Base-by-base conservation (phyloP, 1,140 invertebrate species). In the Drosophila punjabiensis region DNA sequence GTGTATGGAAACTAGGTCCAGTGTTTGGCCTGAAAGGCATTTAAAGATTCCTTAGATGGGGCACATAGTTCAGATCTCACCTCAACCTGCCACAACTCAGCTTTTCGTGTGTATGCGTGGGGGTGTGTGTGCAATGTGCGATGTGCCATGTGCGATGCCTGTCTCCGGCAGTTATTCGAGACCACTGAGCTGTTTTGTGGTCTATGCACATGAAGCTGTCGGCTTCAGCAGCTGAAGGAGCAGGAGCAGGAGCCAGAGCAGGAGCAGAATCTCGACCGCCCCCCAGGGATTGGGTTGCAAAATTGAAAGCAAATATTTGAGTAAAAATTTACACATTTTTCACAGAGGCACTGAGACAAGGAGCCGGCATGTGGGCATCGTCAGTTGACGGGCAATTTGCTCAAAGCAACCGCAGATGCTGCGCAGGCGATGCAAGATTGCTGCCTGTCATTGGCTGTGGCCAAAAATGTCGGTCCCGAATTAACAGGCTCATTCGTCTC, bases 271-370 rank as follows among this genome's bases (percentile, higher is more conserved):
- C 69, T 47, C 69, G 56, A 39, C 37, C 11, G 10, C 11, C 30
- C 35, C 10, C 55, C 55, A n/a, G 13, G 60, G 35, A 48, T 33
- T 37, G 59, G 50, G 50, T 30, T 68, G 78, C 55, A 82, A 89
- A 89, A 89, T 89, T 89, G 86, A 90, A 89, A 90, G 86, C 86
- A 89, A 89, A 89, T 89, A 89, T 89, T 89, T 90, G 87, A 76
- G 65, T 66, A 85, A 89, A 89, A 89, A 85, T 89, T 81, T 84
- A 88, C 76, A 83, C 79, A 88, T 80, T 88, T 82, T 83, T 70
- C 62, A 58, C 20, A 74, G 67, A 33, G 47, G 50, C n/a, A 33
- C n/a, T 11, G 35, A 18, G 30, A 68, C 61, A 63, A 33, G 67
- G 28, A 68, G 69, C 13, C 64, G 56, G 65, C 73, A 71, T 70